Conservation (phyloP, 2,113 vertebrate species). For the Phylloscopus trochilus region DNA sequence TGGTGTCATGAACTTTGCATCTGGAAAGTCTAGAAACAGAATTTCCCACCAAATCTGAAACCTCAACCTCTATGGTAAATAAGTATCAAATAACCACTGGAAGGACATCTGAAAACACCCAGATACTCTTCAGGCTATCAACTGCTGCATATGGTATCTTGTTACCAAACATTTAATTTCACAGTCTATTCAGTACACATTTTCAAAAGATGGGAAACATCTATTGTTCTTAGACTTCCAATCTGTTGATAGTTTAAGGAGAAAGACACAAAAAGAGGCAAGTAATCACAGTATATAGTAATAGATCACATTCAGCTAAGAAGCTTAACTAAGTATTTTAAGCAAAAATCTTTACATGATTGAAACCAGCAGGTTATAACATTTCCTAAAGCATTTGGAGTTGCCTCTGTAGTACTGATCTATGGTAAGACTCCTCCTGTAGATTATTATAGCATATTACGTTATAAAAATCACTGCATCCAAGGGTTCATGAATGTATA, state of each 20-base stretch:
- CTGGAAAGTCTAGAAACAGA: neutral
- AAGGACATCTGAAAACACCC: neutral
- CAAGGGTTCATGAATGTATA: neutral
- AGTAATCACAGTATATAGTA: neutral
- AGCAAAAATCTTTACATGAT: neutral
- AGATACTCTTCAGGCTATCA: neutral
- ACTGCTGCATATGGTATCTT: neutral
- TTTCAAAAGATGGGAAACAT: neutral
- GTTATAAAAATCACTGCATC: neutral
- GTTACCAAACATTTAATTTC: neutral
- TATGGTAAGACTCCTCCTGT: neutral
- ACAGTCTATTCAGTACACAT: neutral
- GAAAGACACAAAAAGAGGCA: neutral
- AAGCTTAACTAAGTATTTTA: neutral
- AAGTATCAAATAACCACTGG: neutral
- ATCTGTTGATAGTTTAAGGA: neutral
- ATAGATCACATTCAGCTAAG: neutral
- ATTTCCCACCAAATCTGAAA: neutral
- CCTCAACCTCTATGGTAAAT: neutral
- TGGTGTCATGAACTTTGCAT: neutral
- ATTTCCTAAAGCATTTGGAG: neutral
- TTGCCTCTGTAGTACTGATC: neutral
- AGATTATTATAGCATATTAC: neutral
- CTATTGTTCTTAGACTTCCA: neutral
- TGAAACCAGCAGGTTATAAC: neutral